Percentiles rank a stretch among this genome's conserved stretches.
Conservation (phyloP, 2,797 vertebrate genomes). For the Chaunax sp. region DNA sequence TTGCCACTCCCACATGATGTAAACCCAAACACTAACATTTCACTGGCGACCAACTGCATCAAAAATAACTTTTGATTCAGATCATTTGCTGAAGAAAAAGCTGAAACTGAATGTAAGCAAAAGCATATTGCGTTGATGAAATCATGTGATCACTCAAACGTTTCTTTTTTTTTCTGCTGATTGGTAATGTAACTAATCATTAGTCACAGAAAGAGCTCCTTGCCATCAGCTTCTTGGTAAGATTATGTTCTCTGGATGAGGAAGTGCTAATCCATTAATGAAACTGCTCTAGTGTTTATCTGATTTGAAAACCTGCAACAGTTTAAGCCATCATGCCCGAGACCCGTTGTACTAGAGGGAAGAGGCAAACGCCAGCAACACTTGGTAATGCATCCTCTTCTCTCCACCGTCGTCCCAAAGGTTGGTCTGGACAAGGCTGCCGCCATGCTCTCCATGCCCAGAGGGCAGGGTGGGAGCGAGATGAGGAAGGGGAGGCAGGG, state of each 20-base stretch:
- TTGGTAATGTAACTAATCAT: not conserved
- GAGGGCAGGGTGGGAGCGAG: slow-evolving; percentile 41
- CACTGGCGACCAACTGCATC: not conserved
- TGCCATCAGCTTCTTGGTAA: not conserved
- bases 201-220: not conserved
- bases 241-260: not conserved
- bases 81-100: not conserved
- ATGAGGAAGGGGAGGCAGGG: slow-evolving; percentile 40
- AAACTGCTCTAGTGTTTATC: not conserved
- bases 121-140: too few species aligned
- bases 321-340: not conserved
- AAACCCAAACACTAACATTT: slow-evolving; percentile 17
- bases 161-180: too few species aligned
- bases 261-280: not conserved
- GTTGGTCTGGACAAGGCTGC: slow-evolving; percentile 29
- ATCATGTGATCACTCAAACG: not conserved
- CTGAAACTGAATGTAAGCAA: rapidly evolving
- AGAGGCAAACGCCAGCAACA: not conserved
- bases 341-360: too few species aligned
- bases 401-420: not conserved
- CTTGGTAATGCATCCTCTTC: slow-evolving; percentile 6
- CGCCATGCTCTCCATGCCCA: slow-evolving; percentile 60
- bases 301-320: slow-evolving; percentile 1
- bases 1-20: slow-evolving; percentile 6
- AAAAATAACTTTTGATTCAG: not conserved